Evolutionary conservation across 2,888 invertebrate genomes (phyloP).

Genomic region (Callyntrura sp.): DNA sequence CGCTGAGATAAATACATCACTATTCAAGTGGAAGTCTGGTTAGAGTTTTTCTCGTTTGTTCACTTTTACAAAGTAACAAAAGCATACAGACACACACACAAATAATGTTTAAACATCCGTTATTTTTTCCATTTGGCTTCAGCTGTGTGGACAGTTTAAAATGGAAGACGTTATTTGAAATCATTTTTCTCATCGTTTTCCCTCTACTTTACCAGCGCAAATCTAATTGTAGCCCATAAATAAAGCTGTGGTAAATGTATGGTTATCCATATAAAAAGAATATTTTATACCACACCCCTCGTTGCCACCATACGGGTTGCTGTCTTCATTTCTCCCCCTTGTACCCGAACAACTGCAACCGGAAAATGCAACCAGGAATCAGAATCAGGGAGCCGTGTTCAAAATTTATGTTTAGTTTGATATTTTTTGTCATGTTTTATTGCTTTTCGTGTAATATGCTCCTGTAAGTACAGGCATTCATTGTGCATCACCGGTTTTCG

Average conservation of each 20-base stretch:
- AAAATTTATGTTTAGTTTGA: slow-evolving; percentile 37
- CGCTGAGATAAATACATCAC: slow-evolving; percentile 59
- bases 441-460: not conserved
- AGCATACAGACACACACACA: too few species aligned
- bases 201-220: slow-evolving; percentile 11
- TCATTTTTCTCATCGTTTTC: slow-evolving; percentile 29
- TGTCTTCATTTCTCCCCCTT: slow-evolving; percentile 21
- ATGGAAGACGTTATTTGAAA: slow-evolving; percentile 34
- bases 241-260: slow-evolving; percentile 43
- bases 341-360: slow-evolving; percentile 7
- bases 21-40: slow-evolving; percentile 69
- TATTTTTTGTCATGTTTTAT: slow-evolving; percentile 48
- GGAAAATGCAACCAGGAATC: not conserved
- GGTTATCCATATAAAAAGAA: slow-evolving; percentile 4
- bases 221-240: slow-evolving; percentile 60
- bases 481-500: slow-evolving; percentile 25
- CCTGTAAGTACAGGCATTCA: slow-evolving; percentile 17
- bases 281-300: too few species aligned
- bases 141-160: slow-evolving; percentile 9
- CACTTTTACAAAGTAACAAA: slow-evolving; percentile 50
- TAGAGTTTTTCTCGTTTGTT: slow-evolving; percentile 56
- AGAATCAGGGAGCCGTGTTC: not conserved
- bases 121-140: slow-evolving; percentile 8
- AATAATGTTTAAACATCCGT: slow-evolving; percentile 51
- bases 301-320: not conserved